These are phyloP conservation scores for Nemopilema nomurai DNA, from an alignment of 30 jellyfish, hydroid and myxozoan genomes.

Conservation along the genomic window DNA sequence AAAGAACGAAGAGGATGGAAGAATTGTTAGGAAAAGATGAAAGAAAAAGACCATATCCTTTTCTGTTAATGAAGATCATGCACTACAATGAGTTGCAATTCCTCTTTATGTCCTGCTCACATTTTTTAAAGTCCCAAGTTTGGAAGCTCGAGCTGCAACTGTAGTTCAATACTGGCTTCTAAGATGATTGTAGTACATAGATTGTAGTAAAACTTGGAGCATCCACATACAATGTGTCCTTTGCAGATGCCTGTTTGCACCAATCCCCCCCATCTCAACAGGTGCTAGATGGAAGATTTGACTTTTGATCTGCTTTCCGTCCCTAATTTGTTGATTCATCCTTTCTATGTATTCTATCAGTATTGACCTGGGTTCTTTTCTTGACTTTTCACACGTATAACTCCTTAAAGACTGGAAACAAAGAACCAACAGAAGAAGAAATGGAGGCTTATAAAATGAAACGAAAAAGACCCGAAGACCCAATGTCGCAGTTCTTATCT, in stretches of 20 bases:
- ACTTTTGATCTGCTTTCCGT: neutral
- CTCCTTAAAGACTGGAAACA: conserved; percentile 72
- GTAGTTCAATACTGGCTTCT: no score
- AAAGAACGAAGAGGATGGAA: conserved; percentile 68
- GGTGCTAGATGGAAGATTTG: neutral
- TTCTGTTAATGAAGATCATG: neutral
- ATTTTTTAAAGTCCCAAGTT: no score
- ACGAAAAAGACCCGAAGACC: conserved; percentile 89
- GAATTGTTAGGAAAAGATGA: conserved; percentile 73
- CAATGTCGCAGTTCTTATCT: conserved; percentile 78
- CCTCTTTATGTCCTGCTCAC: neutral
- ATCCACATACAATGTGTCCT: no score
- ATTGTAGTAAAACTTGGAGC: no score
- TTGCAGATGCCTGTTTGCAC: no score
- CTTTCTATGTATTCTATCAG: neutral
- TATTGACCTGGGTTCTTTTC: neutral
- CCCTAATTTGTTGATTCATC: neutral
- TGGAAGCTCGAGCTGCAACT: no score
- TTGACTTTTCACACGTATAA: conserved; percentile 72
- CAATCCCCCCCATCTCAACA: neutral
- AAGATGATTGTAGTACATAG: no score
- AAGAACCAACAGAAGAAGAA: conserved; percentile 97
- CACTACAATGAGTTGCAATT: neutral
- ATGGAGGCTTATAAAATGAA: conserved; percentile 95
- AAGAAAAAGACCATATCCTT: conserved; percentile 93